Conservation (phyloP, 2,888 invertebrate genomes). For the Melipona bicolor region DNA sequence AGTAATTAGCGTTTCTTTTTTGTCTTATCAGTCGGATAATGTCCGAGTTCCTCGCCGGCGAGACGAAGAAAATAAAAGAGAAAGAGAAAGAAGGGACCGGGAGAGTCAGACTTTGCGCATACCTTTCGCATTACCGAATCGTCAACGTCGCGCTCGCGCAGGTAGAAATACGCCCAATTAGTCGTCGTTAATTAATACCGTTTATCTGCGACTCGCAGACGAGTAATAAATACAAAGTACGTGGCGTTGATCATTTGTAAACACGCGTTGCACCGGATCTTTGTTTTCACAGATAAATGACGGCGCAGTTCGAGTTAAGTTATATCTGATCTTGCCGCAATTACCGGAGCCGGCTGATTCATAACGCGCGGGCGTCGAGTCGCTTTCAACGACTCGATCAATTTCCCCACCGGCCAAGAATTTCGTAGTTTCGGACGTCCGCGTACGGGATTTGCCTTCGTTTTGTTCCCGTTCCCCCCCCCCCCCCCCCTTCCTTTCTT, state of each 20-base stretch:
- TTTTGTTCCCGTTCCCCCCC: neutral
- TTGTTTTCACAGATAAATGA: constrained; percentile 65
- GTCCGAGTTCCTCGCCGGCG: neutral
- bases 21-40: constrained; percentile 37
- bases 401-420: constrained; percentile 30
- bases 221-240: constrained; percentile 13
- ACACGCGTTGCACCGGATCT: constrained; percentile 60
- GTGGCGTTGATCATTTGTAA: constrained; percentile 44
- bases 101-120: neutral
- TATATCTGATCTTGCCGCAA: constrained; percentile 67
- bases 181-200: constrained; percentile 31
- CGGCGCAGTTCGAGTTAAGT: constrained; percentile 25
- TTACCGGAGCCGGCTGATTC: constrained; percentile 61
- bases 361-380: constrained; percentile 52
- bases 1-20: constrained; percentile 44
- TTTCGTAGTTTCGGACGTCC: neutral
- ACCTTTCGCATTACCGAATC: constrained; percentile 16
- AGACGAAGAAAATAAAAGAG: constrained; percentile 10
- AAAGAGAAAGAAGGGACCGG: neutral
- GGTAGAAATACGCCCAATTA: constrained; percentile 34
- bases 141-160: constrained; percentile 17
- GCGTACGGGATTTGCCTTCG: constrained; percentile 8
- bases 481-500: neutral
- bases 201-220: constrained; percentile 9
- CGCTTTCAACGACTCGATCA: constrained; percentile 40